These are phyloP conservation scores for Drosophila lacteicornis DNA, from an alignment of 1,140 invertebrate genomes.

Conservation along the genomic window DNA sequence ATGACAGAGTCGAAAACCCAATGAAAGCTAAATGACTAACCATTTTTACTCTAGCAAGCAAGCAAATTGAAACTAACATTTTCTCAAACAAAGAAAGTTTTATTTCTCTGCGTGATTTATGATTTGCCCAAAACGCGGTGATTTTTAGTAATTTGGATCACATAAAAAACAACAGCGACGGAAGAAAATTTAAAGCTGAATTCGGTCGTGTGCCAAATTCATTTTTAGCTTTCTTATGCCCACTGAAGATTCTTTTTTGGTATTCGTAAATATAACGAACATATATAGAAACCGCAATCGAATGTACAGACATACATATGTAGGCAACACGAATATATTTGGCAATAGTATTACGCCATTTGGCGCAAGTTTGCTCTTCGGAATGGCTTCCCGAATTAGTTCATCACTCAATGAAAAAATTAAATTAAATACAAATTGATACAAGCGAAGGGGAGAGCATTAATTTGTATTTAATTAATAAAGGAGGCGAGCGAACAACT, in stretches of 20 bases:
- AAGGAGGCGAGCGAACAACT: neutral
- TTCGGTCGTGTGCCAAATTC: constrained; percentile 64
- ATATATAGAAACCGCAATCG: constrained; percentile 29
- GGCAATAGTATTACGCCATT: constrained; percentile 42
- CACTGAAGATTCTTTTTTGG: constrained; percentile 29
- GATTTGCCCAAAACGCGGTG: constrained; percentile 4
- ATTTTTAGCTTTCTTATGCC: constrained; percentile 54
- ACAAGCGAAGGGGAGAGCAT: constrained; percentile 12
- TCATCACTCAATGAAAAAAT: constrained; percentile 44
- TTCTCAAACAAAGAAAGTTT: constrained; percentile 23
- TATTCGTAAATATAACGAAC: constrained; percentile 25
- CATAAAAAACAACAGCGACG: constrained; percentile 2
- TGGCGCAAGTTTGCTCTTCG: constrained; percentile 18
- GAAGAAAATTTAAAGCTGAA: constrained; percentile 28
- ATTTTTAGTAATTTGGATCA: constrained; percentile 34
- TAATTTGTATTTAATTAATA: constrained; percentile 28
- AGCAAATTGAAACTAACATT: constrained; percentile 18
- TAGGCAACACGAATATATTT: constrained; percentile 24
- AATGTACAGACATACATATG: constrained; percentile 21
- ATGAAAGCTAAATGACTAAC: constrained; percentile 40
- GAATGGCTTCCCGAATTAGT: constrained; percentile 51
- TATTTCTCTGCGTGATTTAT: constrained; percentile 33
- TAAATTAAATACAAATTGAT: constrained; percentile 45
- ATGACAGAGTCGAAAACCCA: constrained; percentile 34
- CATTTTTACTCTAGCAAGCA: neutral